phyloP scores from a whole-genome alignment of 2,888 invertebrate genomes.

The Orthonychiurus folsomi region DNA sequence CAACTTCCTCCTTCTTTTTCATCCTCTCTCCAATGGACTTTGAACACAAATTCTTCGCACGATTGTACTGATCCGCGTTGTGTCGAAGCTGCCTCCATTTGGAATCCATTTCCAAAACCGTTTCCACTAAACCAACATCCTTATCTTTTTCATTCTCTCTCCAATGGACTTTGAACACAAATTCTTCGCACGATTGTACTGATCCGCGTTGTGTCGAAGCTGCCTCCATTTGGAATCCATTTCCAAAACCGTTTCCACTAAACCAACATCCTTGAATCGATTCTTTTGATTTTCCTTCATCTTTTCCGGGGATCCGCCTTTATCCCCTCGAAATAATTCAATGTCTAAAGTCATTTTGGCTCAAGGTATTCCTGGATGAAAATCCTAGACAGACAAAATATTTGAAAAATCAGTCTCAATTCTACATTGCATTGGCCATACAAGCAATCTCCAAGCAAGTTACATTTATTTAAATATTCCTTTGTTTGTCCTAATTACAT shows the following conservation, averaged over 20 bases:
- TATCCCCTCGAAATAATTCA: constrained; percentile 89
- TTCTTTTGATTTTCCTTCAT: constrained; percentile 85
- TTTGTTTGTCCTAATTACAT: too few relatives aligned
- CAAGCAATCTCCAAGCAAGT: too few relatives aligned
- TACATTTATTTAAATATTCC: too few relatives aligned
- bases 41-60: constrained; percentile 90
- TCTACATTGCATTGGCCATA: too few relatives aligned
- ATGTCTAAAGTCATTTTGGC: constrained; percentile 85
- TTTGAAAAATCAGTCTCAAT: background rate
- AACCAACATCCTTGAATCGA: constrained; percentile 80
- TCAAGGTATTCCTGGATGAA: background rate
- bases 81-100: constrained; percentile 74
- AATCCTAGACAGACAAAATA: background rate
- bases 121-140: constrained; percentile 83
- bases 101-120: constrained; percentile 78
- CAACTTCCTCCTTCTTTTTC: constrained; percentile 68
- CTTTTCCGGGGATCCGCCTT: constrained; percentile 85
- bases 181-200: constrained; percentile 92
- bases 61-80: constrained; percentile 87
- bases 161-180: constrained; percentile 93
- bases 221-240: constrained; percentile 87
- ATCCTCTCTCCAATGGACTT: constrained; percentile 95
- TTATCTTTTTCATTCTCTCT: constrained; percentile 96
- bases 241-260: constrained; percentile 85
- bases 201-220: constrained; percentile 68